Conservation (phyloP, 2,888 invertebrate species). For the Macaria notata region DNA sequence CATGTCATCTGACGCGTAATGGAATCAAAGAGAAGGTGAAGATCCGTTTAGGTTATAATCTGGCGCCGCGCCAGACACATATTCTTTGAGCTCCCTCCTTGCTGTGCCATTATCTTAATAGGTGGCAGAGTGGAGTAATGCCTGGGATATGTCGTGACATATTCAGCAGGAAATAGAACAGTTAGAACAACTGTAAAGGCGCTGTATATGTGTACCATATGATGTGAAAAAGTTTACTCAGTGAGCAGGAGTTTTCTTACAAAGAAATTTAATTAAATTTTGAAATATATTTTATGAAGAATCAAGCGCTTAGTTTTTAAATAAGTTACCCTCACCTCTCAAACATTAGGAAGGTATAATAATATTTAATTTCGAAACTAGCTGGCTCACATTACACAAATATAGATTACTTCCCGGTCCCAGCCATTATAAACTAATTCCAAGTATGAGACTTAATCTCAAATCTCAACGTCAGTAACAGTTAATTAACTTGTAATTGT, state of each 20-base stretch:
- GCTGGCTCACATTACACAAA: too few species aligned
- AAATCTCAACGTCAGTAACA: constrained; percentile 39
- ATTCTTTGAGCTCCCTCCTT: constrained; percentile 64
- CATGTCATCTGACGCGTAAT: constrained; percentile 38
- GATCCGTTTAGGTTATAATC: constrained; percentile 43
- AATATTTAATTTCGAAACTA: too few species aligned
- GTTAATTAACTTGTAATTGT: constrained; percentile 63
- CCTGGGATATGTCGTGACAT: neutral
- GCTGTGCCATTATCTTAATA: constrained; percentile 63
- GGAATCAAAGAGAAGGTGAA: constrained; percentile 47
- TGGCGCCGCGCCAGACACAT: constrained; percentile 59
- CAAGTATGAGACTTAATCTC: constrained; percentile 33
- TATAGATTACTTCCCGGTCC: neutral
- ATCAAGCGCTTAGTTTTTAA: too few species aligned
- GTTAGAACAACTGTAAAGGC: too few species aligned
- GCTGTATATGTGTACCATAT: too few species aligned
- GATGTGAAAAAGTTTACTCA: too few species aligned
- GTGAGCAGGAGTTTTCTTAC: too few species aligned
- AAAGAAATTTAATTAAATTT: too few species aligned
- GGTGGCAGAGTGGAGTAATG: constrained; percentile 12
- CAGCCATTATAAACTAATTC: neutral
- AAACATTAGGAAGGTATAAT: too few species aligned
- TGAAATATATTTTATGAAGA: too few species aligned
- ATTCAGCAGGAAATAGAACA: neutral
- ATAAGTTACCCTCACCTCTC: too few species aligned